phyloP scores from a whole-genome alignment of 2,113 vertebrate species.

The Carollia perspicillata region DNA sequence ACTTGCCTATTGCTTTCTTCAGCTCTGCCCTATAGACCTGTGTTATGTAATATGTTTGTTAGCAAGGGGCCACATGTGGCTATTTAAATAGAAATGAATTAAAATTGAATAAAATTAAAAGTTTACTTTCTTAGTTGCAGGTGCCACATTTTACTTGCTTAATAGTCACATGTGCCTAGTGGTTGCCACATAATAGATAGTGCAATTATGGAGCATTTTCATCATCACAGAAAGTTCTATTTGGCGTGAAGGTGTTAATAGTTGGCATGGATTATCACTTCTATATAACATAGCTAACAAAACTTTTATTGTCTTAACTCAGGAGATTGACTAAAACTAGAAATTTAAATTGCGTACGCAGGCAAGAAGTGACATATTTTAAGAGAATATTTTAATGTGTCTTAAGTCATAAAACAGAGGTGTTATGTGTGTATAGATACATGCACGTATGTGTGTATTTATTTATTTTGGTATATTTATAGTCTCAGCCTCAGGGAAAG shows the following conservation, averaged over 20 bases:
- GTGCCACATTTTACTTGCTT: neutral
- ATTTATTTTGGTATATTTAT: neutral
- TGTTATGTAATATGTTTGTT: neutral
- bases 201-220: neutral
- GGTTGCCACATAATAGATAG: neutral
- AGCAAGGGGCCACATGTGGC: neutral
- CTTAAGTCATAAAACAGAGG: neutral
- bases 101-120: neutral
- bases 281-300: neutral
- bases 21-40: neutral
- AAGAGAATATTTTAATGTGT: neutral
- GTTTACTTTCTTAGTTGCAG: neutral
- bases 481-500: neutral
- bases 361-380: neutral
- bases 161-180: neutral
- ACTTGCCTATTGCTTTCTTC: neutral
- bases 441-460: no score
- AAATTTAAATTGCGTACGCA: neutral
- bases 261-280: neutral
- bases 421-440: neutral
- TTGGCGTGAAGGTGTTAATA: neutral
- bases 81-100: neutral
- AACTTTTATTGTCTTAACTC: neutral
- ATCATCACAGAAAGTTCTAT: neutral
- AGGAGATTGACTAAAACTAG: neutral